These are phyloP conservation scores for Ceramica pisi DNA, from an alignment of 2,888 invertebrate genomes.

Conservation along the genomic window DNA sequence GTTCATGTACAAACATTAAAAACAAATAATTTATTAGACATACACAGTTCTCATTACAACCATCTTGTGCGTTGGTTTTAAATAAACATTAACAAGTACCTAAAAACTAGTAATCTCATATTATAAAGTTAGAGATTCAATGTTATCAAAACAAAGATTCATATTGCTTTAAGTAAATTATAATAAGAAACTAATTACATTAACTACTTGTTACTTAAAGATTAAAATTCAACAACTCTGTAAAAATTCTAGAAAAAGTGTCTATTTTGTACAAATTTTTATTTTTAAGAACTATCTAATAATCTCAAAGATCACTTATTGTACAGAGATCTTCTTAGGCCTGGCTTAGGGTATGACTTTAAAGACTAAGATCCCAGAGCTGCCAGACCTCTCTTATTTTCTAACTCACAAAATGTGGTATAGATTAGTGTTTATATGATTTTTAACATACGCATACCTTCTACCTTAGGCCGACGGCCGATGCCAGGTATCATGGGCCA, in stretches of 20 bases:
- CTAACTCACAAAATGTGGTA: too few relatives aligned
- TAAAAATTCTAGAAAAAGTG: conserved; percentile 84
- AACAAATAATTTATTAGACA: conserved; percentile 90
- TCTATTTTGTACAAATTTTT: conserved; percentile 82
- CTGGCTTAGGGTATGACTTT: conserved; percentile 36
- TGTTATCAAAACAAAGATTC: conserved; percentile 72
- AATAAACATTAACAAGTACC: conserved; percentile 85
- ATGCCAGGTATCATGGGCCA: too few relatives aligned
- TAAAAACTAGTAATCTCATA: conserved; percentile 88
- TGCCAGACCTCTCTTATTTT: too few relatives aligned
- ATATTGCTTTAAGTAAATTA: conserved; percentile 75
- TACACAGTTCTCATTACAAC: conserved; percentile 78
- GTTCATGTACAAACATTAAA: conserved; percentile 79
- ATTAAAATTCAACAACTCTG: conserved; percentile 81
- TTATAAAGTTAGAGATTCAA: conserved; percentile 86
- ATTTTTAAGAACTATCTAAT: conserved; percentile 73
- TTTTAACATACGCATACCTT: too few relatives aligned
- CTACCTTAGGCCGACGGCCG: too few relatives aligned
- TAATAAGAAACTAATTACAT: conserved; percentile 62
- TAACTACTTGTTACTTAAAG: conserved; percentile 61
- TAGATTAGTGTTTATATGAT: background rate
- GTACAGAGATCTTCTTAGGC: conserved; percentile 61
- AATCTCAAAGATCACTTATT: conserved; percentile 82
- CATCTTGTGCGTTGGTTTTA: conserved; percentile 85
- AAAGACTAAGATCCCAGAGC: too few relatives aligned